phyloP scores from a whole-genome alignment of 2,888 invertebrate genomes.

The Dryocosmus kuriphilus region DNA sequence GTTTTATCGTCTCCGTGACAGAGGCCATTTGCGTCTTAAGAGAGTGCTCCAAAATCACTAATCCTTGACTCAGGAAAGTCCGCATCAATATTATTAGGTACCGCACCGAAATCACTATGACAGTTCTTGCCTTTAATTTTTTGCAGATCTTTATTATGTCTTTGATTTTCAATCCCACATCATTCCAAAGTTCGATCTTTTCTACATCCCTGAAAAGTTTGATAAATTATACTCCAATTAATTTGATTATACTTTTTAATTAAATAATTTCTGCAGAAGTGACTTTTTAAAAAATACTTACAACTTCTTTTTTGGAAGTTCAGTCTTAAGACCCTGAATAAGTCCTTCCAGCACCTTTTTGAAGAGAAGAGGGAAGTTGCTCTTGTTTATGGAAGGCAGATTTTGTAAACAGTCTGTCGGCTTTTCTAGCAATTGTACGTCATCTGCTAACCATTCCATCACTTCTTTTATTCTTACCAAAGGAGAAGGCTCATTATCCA shows the following conservation, averaged over 20 bases:
- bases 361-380: conserved; percentile 84
- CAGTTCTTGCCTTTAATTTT: conserved; percentile 81
- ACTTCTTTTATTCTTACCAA: conserved; percentile 81
- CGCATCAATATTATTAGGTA: conserved; percentile 84
- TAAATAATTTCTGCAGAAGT: neutral
- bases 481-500: conserved; percentile 71
- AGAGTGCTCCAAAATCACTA: conserved; percentile 87
- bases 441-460: conserved; percentile 79
- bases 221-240: neutral
- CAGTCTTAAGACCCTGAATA: conserved; percentile 79
- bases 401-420: conserved; percentile 81
- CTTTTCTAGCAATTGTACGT: conserved; percentile 80
- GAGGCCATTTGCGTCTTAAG: conserved; percentile 85
- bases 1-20: conserved; percentile 86
- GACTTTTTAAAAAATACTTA: conserved; percentile 48
- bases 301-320: conserved; percentile 76
- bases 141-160: conserved; percentile 84
- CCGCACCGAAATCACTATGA: conserved; percentile 82
- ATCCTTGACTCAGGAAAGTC: conserved; percentile 84
- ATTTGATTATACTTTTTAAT: conserved; percentile 25
- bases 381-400: conserved; percentile 82
- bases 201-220: conserved; percentile 79
- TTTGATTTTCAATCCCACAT: conserved; percentile 82
- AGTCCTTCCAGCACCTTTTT: conserved; percentile 83
- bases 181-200: conserved; percentile 84